phyloP scores from a whole-genome alignment of 2,888 invertebrate species.

The Gymnocheta viridis region DNA sequence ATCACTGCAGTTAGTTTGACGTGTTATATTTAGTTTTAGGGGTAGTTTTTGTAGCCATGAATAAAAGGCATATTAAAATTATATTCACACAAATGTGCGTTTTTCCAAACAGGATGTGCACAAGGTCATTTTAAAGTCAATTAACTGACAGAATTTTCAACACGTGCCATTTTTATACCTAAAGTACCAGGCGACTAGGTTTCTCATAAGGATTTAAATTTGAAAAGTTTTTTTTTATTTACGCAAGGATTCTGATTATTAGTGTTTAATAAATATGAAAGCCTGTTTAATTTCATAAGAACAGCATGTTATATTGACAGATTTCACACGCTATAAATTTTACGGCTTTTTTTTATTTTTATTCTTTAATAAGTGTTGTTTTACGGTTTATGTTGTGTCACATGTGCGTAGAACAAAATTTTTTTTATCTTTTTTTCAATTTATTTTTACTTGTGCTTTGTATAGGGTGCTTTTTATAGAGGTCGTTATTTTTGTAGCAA shows the following conservation, averaged over 20 bases:
- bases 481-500: too few relatives aligned
- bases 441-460: too few relatives aligned
- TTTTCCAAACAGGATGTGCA: neutral
- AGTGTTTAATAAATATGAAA: conserved; percentile 28
- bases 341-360: neutral
- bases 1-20: neutral
- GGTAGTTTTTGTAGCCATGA: neutral
- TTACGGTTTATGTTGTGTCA: too few relatives aligned
- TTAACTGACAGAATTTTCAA: conserved; percentile 30
- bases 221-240: neutral
- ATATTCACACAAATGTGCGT: neutral
- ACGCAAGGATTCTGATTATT: neutral
- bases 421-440: too few relatives aligned
- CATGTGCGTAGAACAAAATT: too few relatives aligned
- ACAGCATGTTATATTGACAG: conserved; percentile 41
- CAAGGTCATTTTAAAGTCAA: neutral
- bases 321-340: conserved; percentile 53
- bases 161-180: conserved; percentile 47
- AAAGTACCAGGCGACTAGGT: conserved; percentile 50
- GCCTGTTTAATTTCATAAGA: conserved; percentile 45
- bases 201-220: conserved; percentile 6
- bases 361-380: neutral
- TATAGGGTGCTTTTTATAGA: too few relatives aligned
- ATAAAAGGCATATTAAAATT: neutral
- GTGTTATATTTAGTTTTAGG: neutral